Evolutionary conservation across 2,797 vertebrate species (phyloP), one percentile per base, ranked within the genome.

Genomic region (Gephyroberyx darwinii): DNA sequence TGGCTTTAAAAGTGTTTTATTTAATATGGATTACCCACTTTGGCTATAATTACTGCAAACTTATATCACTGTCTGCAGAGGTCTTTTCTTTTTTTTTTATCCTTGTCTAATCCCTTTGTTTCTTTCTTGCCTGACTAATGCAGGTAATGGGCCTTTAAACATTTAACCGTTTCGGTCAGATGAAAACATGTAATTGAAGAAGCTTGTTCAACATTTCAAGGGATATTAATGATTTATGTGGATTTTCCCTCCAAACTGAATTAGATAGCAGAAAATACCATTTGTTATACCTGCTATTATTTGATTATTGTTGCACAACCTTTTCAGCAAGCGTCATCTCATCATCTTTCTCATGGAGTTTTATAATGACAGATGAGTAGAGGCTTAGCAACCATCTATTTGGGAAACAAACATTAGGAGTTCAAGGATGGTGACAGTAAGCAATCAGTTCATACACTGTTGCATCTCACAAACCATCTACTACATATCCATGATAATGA

Each of bases 341-440:
- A 26, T 26, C 26, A 26, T 26, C 26, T 26, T 4, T 26, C 26
- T 26, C 26, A 2, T 4, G 26, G 26, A 47, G 10, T 31, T n/a
- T 56, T 30, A 19, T 56, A 69, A 71, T 37, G 60, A 61, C 57
- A 14, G 69, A 48, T 26, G 56, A 51, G 45, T 12, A 19, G 63
- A 71, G 55, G 52, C 83, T 67, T 78, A 83, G 83, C 85, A 86
- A 84, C 82, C 62, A 8, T 3, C 13, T 69, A 50, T 85, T 85
- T 75, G 82, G 74, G 69, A 84, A 69, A 83, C 64, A 80, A 84
- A 84, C 84, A 81, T 6, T n/a, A 19, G 37, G 13, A 62, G 77
- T 62, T 60, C 4, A 26, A 26, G 26, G 26, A 16, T 48, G 19
- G 52, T 37, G 58, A 75, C 54, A 48, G 56, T 10, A 53, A 64